phyloP scores from a whole-genome alignment of 2,113 vertebrate species.

The Parus major region DNA sequence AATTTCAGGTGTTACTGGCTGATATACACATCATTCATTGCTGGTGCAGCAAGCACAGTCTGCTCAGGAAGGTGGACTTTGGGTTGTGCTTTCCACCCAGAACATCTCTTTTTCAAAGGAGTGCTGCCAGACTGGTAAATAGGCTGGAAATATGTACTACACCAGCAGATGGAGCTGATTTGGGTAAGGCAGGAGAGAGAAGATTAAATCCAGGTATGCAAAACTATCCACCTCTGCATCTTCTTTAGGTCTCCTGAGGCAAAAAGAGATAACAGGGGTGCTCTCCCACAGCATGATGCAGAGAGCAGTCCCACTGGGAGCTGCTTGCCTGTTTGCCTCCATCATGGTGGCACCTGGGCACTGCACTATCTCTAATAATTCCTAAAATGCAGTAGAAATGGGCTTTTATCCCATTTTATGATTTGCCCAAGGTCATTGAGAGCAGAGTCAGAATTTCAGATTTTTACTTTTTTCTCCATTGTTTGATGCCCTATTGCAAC shows the following conservation, averaged over 20 bases:
- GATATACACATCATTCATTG: background rate
- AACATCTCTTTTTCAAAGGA: background rate
- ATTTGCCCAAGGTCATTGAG: background rate
- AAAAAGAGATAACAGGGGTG: background rate
- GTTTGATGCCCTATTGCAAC: background rate
- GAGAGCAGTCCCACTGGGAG: accelerated
- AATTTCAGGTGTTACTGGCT: background rate
- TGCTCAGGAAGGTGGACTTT: background rate
- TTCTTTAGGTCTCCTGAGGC: background rate
- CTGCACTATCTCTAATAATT: background rate
- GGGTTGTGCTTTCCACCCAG: background rate
- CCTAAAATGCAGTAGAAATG: background rate
- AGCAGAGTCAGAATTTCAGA: background rate
- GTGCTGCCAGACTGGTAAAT: background rate
- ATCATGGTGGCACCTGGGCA: background rate
- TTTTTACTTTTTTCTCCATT: background rate
- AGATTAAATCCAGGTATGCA: conserved; percentile 1
- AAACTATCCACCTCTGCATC: background rate
- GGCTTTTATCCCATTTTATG: background rate
- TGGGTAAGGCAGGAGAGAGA: background rate
- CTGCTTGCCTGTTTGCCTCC: background rate
- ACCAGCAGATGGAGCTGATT: background rate
- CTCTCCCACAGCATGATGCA: accelerated
- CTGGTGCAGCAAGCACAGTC: background rate
- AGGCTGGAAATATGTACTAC: background rate